phyloP scores from a whole-genome alignment of 2,113 vertebrate genomes.

The Chaetodon trifascialis region DNA sequence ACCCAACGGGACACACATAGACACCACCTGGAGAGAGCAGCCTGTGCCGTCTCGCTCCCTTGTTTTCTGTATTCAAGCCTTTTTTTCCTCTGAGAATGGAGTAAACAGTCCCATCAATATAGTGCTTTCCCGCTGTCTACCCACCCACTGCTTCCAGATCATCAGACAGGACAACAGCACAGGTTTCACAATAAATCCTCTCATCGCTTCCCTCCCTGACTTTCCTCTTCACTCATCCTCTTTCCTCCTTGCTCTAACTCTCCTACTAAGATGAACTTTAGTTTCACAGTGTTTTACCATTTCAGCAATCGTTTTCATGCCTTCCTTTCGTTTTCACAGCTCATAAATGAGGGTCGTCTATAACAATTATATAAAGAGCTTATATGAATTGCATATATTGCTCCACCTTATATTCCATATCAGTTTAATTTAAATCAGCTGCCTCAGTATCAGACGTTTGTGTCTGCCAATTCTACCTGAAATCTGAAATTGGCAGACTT shows the following conservation, averaged over 20 bases:
- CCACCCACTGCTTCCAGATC: constrained; percentile 67
- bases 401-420: background rate
- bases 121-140: constrained; percentile 69
- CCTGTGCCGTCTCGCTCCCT: constrained; percentile 24
- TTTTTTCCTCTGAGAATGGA: constrained; percentile 43
- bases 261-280: constrained; percentile 21
- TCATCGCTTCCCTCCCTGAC: constrained; percentile 37
- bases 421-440: background rate
- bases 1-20: constrained; percentile 11
- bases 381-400: background rate
- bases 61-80: constrained; percentile 36
- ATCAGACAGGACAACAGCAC: constrained; percentile 67
- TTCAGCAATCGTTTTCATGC: background rate
- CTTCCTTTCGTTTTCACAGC: background rate
- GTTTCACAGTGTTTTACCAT: background rate
- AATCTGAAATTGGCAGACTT: constrained; percentile 18
- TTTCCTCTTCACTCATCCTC: constrained; percentile 50
- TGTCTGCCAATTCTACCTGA: constrained; percentile 19
- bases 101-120: constrained; percentile 76
- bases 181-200: constrained; percentile 63
- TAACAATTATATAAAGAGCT: background rate
- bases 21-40: constrained; percentile 26
- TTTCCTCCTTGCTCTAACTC: constrained; percentile 37
- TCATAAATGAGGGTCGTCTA: background rate
- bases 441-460: background rate